Evolutionary conservation across 1,140 invertebrate species (phyloP), one percentile per base, ranked within the genome.

Genomic region (Hypothenemus hampei): DNA sequence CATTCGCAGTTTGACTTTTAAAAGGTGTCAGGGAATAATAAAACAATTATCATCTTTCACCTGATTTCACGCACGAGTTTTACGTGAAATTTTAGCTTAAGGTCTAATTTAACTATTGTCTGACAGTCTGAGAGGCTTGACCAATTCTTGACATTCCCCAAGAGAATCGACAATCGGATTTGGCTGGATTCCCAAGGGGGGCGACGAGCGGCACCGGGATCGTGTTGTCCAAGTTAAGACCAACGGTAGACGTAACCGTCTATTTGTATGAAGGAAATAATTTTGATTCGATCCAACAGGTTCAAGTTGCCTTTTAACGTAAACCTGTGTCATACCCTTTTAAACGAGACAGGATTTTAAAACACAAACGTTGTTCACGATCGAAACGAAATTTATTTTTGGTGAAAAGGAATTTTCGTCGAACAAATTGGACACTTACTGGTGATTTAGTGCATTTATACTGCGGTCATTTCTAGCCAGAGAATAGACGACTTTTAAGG

Each of bases 351-450:
- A n/a, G n/a, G n/a, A 52, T 44, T 33, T 40, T 52, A 40, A 56
- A 56, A 56, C 53, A 56, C 40, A 47, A 48, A 44, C 41, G 44
- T 56, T 56, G 53, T 56, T 56, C 43, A 33, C 20, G 40, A 23
- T 56, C 48, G 47, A 56, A 56, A 56, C 22, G 45, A 56, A 56
- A 56, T 56, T 56, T 56, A 56, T 56, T 47, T 47, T 41, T 19
- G 21, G 35, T 18, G 43, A 48, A 56, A 56, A 24, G 53, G 53
- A 22, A 56, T 56, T 56, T 43, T 56, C 48, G 53, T 48, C 44
- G 53, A 56, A 45, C 53, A 56, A 56, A 56, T 56, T 56, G 53
- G 43, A 56, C 44, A 56, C 44, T 56, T 56, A 47, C 31, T n/a
- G 23, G 35, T 56, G 53, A 56, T 56, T 56, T 56, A 56, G 35